These are phyloP conservation scores for Bubo bubo DNA, from an alignment of 2,113 vertebrate genomes.

Conservation along the genomic window DNA sequence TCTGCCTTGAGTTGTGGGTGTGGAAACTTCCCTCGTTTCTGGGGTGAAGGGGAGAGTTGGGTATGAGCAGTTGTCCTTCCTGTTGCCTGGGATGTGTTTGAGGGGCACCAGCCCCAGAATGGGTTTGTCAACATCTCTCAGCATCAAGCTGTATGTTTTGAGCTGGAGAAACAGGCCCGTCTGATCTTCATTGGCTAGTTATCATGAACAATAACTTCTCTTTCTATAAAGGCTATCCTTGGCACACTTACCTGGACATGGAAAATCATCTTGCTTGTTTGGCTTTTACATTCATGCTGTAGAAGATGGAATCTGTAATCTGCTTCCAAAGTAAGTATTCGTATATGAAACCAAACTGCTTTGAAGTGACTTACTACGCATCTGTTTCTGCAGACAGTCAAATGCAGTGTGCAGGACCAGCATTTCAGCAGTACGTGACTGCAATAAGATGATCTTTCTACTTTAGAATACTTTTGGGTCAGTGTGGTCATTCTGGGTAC, in stretches of 20 bases:
- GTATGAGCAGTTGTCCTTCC: not conserved
- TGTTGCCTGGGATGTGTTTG: not conserved
- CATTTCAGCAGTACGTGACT: not conserved
- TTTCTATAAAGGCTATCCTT: not conserved
- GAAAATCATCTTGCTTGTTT: not conserved
- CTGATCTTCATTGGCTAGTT: not conserved
- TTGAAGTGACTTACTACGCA: not conserved
- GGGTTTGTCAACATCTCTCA: not conserved
- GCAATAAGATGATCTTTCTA: not conserved
- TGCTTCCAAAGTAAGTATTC: not conserved
- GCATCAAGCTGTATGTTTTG: not conserved
- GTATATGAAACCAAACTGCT: not conserved
- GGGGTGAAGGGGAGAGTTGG: not conserved
- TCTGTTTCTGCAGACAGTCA: not conserved
- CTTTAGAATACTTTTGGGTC: not conserved
- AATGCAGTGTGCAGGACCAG: not conserved
- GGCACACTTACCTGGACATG: not conserved
- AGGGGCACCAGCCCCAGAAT: not conserved
- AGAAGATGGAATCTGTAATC: not conserved
- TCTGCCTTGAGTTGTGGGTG: not conserved
- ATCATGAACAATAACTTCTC: not conserved
- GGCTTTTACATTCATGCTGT: rapidly evolving
- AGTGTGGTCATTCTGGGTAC: not conserved
- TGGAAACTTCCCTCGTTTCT: not conserved
- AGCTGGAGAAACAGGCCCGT: not conserved